Conservation (phyloP, 2,797 vertebrate genomes). For the Myotis myotis region DNA sequence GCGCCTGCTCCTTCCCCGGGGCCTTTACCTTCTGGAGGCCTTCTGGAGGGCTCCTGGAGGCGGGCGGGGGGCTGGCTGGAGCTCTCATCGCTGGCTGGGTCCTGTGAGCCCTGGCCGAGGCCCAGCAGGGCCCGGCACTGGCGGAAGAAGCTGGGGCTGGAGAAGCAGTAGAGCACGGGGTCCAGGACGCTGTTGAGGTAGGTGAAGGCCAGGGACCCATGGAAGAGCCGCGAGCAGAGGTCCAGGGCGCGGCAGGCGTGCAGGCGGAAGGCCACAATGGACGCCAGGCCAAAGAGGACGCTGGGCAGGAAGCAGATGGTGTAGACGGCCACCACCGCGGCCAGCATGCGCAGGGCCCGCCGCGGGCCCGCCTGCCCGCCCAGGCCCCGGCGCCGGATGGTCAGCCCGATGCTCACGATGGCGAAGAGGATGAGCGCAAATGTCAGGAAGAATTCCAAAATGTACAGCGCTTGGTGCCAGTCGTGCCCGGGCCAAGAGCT, state of each 20-base stretch:
- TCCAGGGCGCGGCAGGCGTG: constrained; percentile 37
- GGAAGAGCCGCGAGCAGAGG: constrained; percentile 67
- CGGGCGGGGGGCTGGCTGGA: not conserved
- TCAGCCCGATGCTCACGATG: constrained; percentile 70
- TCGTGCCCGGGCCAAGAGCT: not conserved
- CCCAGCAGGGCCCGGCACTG: not conserved
- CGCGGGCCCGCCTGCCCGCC: constrained; percentile 52
- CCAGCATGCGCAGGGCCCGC: constrained; percentile 73
- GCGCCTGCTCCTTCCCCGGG: not conserved
- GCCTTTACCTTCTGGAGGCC: not conserved
- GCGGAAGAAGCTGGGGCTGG: constrained; percentile 78
- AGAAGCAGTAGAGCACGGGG: constrained; percentile 83
- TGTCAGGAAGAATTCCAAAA: constrained; percentile 78
- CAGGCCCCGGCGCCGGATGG: constrained; percentile 71
- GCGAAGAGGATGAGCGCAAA: constrained; percentile 81
- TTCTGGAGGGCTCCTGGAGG: not conserved
- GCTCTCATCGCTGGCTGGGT: not conserved
- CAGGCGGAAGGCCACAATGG: not conserved
- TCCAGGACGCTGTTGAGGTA: constrained; percentile 85
- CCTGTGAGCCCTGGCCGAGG: not conserved
- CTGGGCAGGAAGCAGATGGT: constrained; percentile 81
- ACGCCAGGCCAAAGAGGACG: constrained; percentile 73
- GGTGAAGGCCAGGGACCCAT: constrained; percentile 79
- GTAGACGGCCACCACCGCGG: constrained; percentile 65
- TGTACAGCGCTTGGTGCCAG: constrained; percentile 77